A percentile compares a stretch with the other conserved stretches of the same genome.
phyloP scores from a whole-genome alignment of 2,888 invertebrate genomes.

The Clivina fossor region DNA sequence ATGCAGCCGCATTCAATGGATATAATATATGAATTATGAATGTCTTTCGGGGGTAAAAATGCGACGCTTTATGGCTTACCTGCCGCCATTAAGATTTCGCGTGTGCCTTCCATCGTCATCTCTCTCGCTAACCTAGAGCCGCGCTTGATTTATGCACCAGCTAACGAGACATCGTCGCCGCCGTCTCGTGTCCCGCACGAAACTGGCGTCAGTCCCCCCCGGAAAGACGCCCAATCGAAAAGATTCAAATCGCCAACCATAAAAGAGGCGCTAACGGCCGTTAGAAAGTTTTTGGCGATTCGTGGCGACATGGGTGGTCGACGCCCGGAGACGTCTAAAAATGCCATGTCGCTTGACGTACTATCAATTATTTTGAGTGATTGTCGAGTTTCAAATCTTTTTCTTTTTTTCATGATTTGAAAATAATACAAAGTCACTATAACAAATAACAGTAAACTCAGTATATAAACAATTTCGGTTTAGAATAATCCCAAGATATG shows the following conservation, averaged over 20 bases:
- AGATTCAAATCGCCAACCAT: conserved; percentile 47
- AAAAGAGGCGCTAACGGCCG: conserved; percentile 46
- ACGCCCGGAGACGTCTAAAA: too few relatives aligned
- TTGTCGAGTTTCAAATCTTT: too few relatives aligned
- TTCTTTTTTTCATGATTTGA: too few relatives aligned
- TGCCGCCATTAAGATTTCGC: conserved; percentile 51
- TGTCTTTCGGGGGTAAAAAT: conserved; percentile 45
- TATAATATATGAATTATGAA: conserved; percentile 48
- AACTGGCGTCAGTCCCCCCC: conserved; percentile 43
- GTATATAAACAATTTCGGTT: too few relatives aligned
- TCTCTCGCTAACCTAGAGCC: conserved; percentile 46
- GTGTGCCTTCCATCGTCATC: too few relatives aligned
- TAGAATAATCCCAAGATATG: too few relatives aligned
- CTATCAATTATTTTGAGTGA: too few relatives aligned
- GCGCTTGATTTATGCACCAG: conserved; percentile 49
- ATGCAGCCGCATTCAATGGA: conserved; percentile 41
- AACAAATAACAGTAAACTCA: too few relatives aligned
- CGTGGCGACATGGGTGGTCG: too few relatives aligned
- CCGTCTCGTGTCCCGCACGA: conserved; percentile 38
- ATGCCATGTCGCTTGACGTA: too few relatives aligned
- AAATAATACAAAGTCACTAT: too few relatives aligned
- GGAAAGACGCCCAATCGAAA: conserved; percentile 47
- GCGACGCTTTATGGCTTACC: conserved; percentile 51
- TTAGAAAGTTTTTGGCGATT: conserved; percentile 42
- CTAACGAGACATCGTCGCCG: conserved; percentile 45